phyloP scores from a whole-genome alignment of 2,797 vertebrate genomes.

The Salarias fasciatus region DNA sequence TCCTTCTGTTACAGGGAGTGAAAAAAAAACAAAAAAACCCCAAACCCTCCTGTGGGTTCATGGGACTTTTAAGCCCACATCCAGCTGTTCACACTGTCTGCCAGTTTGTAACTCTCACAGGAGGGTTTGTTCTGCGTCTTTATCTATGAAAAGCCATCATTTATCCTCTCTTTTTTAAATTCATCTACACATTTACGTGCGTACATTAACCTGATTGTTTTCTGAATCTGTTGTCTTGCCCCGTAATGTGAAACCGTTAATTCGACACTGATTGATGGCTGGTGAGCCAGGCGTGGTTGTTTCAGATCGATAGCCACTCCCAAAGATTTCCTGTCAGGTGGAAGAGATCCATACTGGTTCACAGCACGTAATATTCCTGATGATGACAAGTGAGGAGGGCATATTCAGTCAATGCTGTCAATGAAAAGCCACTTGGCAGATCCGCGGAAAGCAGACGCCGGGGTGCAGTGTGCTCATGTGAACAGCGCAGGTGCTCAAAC shows the following conservation, averaged over 20 bases:
- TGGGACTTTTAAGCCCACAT: constrained; percentile 36
- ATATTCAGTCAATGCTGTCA: constrained; percentile 63
- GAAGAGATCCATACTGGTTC: constrained; percentile 73
- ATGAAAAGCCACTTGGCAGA: constrained; percentile 67
- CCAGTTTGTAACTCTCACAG: constrained; percentile 36
- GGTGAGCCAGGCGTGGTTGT: constrained; percentile 52
- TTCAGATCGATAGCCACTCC: constrained; percentile 68
- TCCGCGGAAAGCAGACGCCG: constrained; percentile 10
- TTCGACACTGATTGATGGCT: constrained; percentile 74
- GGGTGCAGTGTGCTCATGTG: constrained; percentile 6
- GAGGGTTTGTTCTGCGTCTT: too few species aligned
- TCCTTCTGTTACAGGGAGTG: constrained; percentile 9
- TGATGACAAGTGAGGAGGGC: constrained; percentile 75
- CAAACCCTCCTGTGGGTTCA: constrained; percentile 38
- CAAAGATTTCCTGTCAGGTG: constrained; percentile 75
- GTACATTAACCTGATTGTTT: constrained; percentile 8
- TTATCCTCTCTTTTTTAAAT: constrained; percentile 16
- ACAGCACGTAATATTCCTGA: constrained; percentile 73
- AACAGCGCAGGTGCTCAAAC: constrained; percentile 41
- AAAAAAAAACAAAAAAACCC: constrained; percentile 16
- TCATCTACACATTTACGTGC: constrained; percentile 14
- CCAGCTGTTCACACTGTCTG: constrained; percentile 48
- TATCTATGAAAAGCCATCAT: background rate
- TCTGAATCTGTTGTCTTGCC: constrained; percentile 15
- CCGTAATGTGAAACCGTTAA: constrained; percentile 66